Conservation (phyloP, 2,113 vertebrate species). For the Archocentrus centrarchus region DNA sequence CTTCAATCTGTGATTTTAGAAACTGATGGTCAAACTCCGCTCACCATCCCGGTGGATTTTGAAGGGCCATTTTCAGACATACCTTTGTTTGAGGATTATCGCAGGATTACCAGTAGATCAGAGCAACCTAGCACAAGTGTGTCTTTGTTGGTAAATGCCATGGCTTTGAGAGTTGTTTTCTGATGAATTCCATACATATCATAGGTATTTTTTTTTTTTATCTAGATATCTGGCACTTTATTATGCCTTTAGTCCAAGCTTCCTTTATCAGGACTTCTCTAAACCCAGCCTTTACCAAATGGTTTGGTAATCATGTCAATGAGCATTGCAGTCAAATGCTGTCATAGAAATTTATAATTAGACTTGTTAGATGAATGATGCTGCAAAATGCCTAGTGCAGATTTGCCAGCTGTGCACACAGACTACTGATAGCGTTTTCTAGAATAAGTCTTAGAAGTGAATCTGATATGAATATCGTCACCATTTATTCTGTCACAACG, state of each 20-base stretch:
- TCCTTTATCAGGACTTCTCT: neutral
- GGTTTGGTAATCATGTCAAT: conserved; percentile 26
- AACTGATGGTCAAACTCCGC: neutral
- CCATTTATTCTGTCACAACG: conserved; percentile 1
- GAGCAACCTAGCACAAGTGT: conserved; percentile 16
- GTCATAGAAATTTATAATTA: conserved; percentile 36
- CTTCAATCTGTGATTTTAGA: neutral
- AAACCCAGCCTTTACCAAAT: conserved; percentile 5
- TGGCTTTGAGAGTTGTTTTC: neutral
- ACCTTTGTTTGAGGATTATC: conserved; percentile 36
- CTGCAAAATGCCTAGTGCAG: neutral
- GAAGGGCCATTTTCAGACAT: conserved; percentile 10
- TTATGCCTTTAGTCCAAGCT: neutral
- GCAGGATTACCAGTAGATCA: conserved; percentile 37
- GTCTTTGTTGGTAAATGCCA: neutral
- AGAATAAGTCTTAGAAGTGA: neutral
- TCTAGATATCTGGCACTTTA: neutral
- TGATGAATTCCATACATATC: neutral
- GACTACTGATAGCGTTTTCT: conserved; percentile 1
- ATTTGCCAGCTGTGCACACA: neutral
- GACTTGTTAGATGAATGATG: conserved; percentile 23
- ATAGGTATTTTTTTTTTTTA: too few relatives aligned
- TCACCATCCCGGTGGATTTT: neutral
- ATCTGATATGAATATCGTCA: neutral
- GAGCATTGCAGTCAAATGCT: conserved; percentile 34